phyloP scores from a whole-genome alignment of 2,797 vertebrate genomes.

The Coluber constrictor region DNA sequence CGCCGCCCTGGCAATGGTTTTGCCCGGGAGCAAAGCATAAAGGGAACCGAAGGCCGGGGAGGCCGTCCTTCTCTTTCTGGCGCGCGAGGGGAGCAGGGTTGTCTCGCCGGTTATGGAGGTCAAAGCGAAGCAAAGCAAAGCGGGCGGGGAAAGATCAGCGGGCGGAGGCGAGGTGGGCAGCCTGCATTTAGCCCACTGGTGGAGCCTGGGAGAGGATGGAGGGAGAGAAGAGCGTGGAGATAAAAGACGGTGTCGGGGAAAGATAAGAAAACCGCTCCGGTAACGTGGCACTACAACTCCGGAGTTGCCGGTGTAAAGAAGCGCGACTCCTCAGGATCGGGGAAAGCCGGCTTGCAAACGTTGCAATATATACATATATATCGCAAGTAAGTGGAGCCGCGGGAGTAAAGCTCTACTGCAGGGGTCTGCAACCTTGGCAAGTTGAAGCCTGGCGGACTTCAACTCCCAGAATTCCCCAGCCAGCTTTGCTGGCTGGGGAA shows the following conservation, averaged over 20 bases:
- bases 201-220: background rate
- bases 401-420: background rate
- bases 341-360: background rate
- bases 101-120: background rate
- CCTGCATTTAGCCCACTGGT: no score
- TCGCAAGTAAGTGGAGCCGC: background rate
- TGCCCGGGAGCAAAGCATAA: background rate
- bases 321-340: background rate
- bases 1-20: background rate
- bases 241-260: background rate
- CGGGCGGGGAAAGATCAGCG: background rate
- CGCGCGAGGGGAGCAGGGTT: rapidly evolving
- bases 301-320: background rate
- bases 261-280: background rate
- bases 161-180: background rate
- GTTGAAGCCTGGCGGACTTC: no score
- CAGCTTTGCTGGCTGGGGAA: no score
- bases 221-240: background rate
- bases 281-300: background rate
- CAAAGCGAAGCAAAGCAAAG: background rate
- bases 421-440: no score
- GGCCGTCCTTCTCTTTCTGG: background rate
- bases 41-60: background rate
- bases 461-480: no score
- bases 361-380: background rate